Evolutionary conservation across 2,113 vertebrate genomes (phyloP), one percentile per base, ranked within the genome.

Genomic region (Motacilla alba): DNA sequence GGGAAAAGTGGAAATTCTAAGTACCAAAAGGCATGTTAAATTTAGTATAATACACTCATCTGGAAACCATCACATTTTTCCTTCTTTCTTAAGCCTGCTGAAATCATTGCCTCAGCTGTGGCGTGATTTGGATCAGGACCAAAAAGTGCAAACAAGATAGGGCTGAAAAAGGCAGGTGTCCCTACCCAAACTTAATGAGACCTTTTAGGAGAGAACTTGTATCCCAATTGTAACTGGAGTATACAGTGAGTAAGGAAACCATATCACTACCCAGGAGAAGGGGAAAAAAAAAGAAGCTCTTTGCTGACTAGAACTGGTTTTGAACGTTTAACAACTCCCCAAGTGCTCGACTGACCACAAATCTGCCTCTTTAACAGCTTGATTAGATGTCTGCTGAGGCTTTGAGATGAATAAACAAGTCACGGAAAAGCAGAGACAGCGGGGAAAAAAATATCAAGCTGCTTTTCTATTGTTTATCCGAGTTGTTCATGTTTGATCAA

Each of bases 51-150:
- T 94, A 89, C 79, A 89, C 95, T 98, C 98, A 98, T 98, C 97
- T 98, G 98, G 98, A 98, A 98, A 95, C 93, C 20, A 98, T 98
- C 97, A 95, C 94, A 58, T 87, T 95, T 95, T 96, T 97, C 89
- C 91, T 95, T 76, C 90, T 95, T 93, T 88, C 96, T 87, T 64
- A 78, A 97, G 96, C 83, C 74, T 95, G 93, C 94, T 87, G 93
- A 87, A 92, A 96, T 94, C 91, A 67, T 95, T 91, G 68, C 96
- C 84, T 80, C 13, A 5, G 76, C 92, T 83, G 53, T 58, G 66
- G 95, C 7, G 13, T 58, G 84, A 77, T 93, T 89, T 94, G 43
- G 53, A 87, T 78, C 1, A 0, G 50, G 13, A 90, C 84, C 90
- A 89, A 82, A 28, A 81, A 90, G 66, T 60, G 88, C 76, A 87